Percentiles rank a stretch among this genome's conserved stretches.
Evolutionary conservation across 2,797 vertebrate species (phyloP).

Genomic region (Sebastes taczanowskii): DNA sequence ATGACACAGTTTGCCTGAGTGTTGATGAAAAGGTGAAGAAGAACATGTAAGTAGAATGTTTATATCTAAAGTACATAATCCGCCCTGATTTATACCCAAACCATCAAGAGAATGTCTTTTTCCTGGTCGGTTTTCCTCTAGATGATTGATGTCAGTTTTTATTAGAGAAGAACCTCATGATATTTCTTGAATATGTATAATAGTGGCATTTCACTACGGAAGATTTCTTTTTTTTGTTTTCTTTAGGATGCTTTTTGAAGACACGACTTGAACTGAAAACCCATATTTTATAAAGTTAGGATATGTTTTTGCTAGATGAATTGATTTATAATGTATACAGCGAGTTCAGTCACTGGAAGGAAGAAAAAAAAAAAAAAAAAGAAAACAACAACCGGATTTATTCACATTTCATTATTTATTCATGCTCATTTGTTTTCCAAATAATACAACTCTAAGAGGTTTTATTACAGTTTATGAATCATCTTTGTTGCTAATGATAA

Average conservation of each 20-base stretch:
- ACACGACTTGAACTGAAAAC: slow-evolving; percentile 70
- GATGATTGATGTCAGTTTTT: slow-evolving; percentile 74
- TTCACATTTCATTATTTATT: slow-evolving; percentile 76
- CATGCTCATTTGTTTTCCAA: slow-evolving; percentile 62
- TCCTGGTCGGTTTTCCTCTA: slow-evolving; percentile 63
- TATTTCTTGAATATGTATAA: slow-evolving; percentile 64
- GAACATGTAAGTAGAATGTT: slow-evolving; percentile 70
- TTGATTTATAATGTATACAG: slow-evolving; percentile 74
- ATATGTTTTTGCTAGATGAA: slow-evolving; percentile 75
- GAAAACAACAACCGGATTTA: slow-evolving; percentile 32
- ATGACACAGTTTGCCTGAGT: slow-evolving; percentile 64
- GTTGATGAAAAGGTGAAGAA: slow-evolving; percentile 47
- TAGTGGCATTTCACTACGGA: slow-evolving; percentile 67
- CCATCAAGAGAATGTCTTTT: slow-evolving; percentile 66
- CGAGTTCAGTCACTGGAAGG: slow-evolving; percentile 71
- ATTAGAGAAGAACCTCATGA: slow-evolving; percentile 64
- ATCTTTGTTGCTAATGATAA: slow-evolving; percentile 76
- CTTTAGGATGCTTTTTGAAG: slow-evolving; percentile 62
- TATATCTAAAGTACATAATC: slow-evolving; percentile 54
- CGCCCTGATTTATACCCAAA: slow-evolving; percentile 29
- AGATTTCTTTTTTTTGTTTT: slow-evolving; percentile 20
- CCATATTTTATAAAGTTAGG: slow-evolving; percentile 74
- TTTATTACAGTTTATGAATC: slow-evolving; percentile 65
- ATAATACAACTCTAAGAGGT: slow-evolving; percentile 65
- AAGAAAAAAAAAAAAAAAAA: slow-evolving; percentile 44